Evolutionary conservation across 1,140 invertebrate species (phyloP), one percentile per base, ranked within the genome.

Genomic region (Ganaspis sp.): DNA sequence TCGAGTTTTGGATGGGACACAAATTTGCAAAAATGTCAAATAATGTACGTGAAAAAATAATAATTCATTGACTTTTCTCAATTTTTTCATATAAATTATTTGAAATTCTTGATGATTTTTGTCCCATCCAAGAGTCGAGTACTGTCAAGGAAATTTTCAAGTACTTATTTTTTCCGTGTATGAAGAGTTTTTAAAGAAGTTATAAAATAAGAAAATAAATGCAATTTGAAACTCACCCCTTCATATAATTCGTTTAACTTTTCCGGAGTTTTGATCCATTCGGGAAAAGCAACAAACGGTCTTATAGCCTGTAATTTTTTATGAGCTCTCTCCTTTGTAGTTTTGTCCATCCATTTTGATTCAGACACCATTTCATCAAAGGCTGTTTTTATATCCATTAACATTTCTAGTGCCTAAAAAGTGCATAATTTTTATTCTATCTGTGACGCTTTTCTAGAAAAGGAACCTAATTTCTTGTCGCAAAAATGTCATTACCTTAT

Each of bases 331-430:
- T 89, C 85, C 74, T 93, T 92, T 9, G 96, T 96, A 23, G 90
- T 91, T 1, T 91, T 89, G 85, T 97, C 96, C 95, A 97, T 96
- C 96, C 96, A 97, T 12, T 94, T 92, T 11, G 95, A 90, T 77
- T 94, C 91, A 0, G 92, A 84, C 0, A 97, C 92, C 70, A 95
- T 93, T 40, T 94, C 93, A 42, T 94, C 92, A 87, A 97, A 97
- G 1, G 95, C 94, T 3, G 91, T 87, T 70, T 94, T 92, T 1
- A 97, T 94, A 82, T 96, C 95, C 64, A 93, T 87, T 37, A 97
- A 93, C 95, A 97, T 96, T 85, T 95, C 93, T 72, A 95, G 88
- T 0, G 95, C 95, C 94, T 94, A 78, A 34, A 79, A 81, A 73
- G 21, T 70, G 17, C 79, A 38, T 45, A 34, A 3, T 34, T 34